Evolutionary conservation across 2,797 vertebrate genomes (phyloP).

Genomic region (Halcyon badia): DNA sequence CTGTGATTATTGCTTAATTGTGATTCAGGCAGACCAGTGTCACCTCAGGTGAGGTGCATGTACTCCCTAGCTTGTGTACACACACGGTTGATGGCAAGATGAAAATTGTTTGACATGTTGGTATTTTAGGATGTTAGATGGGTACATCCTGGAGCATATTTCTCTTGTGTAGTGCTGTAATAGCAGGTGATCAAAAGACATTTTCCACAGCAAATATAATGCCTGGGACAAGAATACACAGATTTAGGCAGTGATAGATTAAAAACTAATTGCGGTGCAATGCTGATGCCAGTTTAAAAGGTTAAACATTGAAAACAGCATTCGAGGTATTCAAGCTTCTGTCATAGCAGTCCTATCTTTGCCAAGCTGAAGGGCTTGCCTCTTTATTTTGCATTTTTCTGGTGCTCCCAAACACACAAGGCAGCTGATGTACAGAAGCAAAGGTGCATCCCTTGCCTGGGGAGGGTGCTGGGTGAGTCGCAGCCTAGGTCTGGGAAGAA

Average conservation of each 20-base stretch:
- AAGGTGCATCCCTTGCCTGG: neutral
- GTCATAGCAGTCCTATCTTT: neutral
- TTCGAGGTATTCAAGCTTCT: neutral
- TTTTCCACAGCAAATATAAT: constrained; percentile 8
- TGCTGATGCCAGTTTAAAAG: constrained; percentile 30
- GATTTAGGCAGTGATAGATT: constrained; percentile 15
- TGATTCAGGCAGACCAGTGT: neutral
- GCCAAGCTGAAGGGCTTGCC: neutral
- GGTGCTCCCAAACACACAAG: neutral
- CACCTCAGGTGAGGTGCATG: neutral
- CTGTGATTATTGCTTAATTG: neutral
- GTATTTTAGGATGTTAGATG: neutral
- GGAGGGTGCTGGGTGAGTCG: neutral
- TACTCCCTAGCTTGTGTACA: neutral
- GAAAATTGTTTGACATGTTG: neutral
- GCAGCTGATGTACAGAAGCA: neutral
- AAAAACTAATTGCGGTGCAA: constrained; percentile 21
- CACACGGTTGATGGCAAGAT: neutral
- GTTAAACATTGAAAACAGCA: neutral
- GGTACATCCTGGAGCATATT: neutral
- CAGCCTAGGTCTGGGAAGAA: too few relatives aligned
- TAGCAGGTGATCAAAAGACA: neutral
- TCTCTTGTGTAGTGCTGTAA: neutral
- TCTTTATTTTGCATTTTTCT: neutral
- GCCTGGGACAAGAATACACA: neutral